These are phyloP conservation scores for Isoperla grammatica DNA, from an alignment of 2,888 invertebrate species.

Conservation along the genomic window DNA sequence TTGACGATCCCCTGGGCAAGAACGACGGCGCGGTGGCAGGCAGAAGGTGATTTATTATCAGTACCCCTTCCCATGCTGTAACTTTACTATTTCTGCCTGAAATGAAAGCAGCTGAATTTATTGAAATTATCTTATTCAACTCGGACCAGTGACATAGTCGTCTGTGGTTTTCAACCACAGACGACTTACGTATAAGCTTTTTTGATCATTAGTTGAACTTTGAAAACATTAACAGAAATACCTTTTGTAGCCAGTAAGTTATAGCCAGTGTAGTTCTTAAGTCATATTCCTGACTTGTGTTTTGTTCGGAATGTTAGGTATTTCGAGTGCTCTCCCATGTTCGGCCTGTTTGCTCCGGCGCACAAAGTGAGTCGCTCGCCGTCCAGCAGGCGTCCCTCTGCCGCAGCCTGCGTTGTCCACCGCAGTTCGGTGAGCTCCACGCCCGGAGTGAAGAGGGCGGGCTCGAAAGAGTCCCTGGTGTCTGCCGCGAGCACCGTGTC, in stretches of 20 bases:
- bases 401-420: conserved; percentile 56
- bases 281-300: too few species aligned
- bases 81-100: too few species aligned
- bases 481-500: conserved; percentile 47
- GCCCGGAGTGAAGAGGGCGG: conserved; percentile 56
- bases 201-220: too few species aligned
- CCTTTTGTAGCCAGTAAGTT: too few species aligned
- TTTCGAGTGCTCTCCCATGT: conserved; percentile 85
- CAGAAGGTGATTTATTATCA: conserved; percentile 70
- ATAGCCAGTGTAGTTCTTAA: too few species aligned
- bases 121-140: too few species aligned
- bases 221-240: too few species aligned
- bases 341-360: conserved; percentile 89
- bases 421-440: conserved; percentile 48
- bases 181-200: too few species aligned
- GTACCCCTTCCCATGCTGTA: neutral
- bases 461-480: conserved; percentile 81
- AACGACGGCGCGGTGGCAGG: conserved; percentile 94
- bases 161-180: too few species aligned
- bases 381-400: conserved; percentile 56
- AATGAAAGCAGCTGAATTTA: too few species aligned
- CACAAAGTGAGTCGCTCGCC: conserved; percentile 86
- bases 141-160: too few species aligned
- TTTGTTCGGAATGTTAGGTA: conserved; percentile 60
- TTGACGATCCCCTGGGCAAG: conserved; percentile 90